Base-by-base conservation (phyloP, 2,797 vertebrate genomes). In the Brotula barbata region DNA sequence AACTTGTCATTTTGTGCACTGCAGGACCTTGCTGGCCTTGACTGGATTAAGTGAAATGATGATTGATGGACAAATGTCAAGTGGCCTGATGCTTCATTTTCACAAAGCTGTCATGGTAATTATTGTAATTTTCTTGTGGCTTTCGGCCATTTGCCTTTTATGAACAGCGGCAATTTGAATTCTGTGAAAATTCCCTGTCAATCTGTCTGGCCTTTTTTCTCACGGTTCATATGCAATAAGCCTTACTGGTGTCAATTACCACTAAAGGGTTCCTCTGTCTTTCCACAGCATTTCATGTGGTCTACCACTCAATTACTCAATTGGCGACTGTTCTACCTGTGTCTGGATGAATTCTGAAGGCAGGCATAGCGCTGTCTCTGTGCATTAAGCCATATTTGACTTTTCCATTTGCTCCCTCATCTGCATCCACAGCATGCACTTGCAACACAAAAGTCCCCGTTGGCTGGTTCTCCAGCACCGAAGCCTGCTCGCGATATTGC, bases 321-420 rank as follows among this genome's bases (percentile, higher is more conserved):
- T 63, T 55, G 25, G 39, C 44, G 67, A 70, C 58, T 3, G 8
- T 65, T 73, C 72, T 91, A 96, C 95, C 95, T 92, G 94, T 94
- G 73, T 95, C 94, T 62, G 93, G 92, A 69, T 96, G 91, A 64
- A 96, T 93, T 79, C 83, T 93, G 86, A 96, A 96, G 33, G 94
- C 91, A 23, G 94, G 93, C 31, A 92, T 81, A 51, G 90, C 83
- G 67, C 92, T 93, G 89, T 93, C 93, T 89, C 93, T 91, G 80
- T 94, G 93, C 92, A 96, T 93, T 87, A 96, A 85, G 77, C 95
- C 92, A 14, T 95, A 96, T 83, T 93, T 94, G 80, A 96, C 94
- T 90, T 92, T 77, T 71, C 95, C 94, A 82, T 95, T 96, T 79
- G 88, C 89, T 77, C 95, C 95, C 81, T 94, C 93, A 83, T 96